phyloP scores from a whole-genome alignment of 2,888 invertebrate species.

The Eledona agricola region DNA sequence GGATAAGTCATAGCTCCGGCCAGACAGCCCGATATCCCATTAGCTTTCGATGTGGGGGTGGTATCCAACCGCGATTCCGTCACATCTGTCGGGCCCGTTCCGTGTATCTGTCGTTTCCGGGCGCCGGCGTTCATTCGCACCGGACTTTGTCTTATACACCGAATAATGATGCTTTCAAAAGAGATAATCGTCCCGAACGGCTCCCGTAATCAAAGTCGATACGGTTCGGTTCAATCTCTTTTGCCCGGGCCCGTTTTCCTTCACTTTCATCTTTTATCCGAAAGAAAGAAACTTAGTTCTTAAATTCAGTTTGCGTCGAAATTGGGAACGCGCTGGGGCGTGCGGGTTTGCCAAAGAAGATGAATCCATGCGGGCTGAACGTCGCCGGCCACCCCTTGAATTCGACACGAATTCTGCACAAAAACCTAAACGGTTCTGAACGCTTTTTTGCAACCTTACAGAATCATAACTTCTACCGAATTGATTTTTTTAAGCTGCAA shows the following conservation, averaged over 20 bases:
- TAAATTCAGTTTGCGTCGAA: constrained; percentile 59
- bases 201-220: constrained; percentile 53
- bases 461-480: no score
- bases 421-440: no score
- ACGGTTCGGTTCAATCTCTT: constrained; percentile 41
- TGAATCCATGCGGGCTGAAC: constrained; percentile 55
- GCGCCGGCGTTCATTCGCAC: constrained; percentile 27
- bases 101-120: constrained; percentile 22
- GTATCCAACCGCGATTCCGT: constrained; percentile 34
- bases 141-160: constrained; percentile 39
- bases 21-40: constrained; percentile 52
- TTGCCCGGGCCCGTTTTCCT: constrained; percentile 36
- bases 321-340: constrained; percentile 57
- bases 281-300: constrained; percentile 57
- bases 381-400: constrained; percentile 54
- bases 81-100: constrained; percentile 27
- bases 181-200: constrained; percentile 52
- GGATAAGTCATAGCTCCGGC: constrained; percentile 51
- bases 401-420: no score
- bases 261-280: constrained; percentile 52
- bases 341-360: constrained; percentile 47
- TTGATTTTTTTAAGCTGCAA: no score
- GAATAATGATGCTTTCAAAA: constrained; percentile 47
- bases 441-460: no score
- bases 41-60: constrained; percentile 46